These are phyloP conservation scores for Halocynthia roretzi DNA, from an alignment of 23 tunicate genomes.

Conservation along the genomic window DNA sequence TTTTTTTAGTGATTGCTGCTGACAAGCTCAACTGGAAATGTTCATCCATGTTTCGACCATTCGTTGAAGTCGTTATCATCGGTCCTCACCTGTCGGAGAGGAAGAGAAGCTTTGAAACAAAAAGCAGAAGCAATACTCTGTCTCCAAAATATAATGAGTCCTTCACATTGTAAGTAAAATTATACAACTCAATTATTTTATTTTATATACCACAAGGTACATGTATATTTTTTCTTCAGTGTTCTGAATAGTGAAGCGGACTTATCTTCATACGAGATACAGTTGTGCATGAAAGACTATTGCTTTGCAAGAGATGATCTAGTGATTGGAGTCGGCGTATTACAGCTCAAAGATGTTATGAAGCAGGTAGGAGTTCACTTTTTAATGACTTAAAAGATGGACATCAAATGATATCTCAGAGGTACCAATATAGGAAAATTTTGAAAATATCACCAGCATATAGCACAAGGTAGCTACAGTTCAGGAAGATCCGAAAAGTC, in stretches of 20 bases:
- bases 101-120: constrained; percentile 48
- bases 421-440: neutral
- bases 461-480: neutral
- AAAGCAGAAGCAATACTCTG: constrained; percentile 48
- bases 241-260: constrained; percentile 45
- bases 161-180: constrained; percentile 29
- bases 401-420: no score
- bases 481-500: neutral
- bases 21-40: constrained; percentile 59
- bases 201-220: neutral
- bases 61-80: constrained; percentile 80
- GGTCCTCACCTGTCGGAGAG: constrained; percentile 76
- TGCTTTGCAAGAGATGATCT: constrained; percentile 83
- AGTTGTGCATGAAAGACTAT: constrained; percentile 79
- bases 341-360: constrained; percentile 33
- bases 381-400: no score
- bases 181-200: neutral
- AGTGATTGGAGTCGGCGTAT: constrained; percentile 65
- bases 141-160: constrained; percentile 79
- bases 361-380: neutral
- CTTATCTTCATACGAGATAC: constrained; percentile 55
- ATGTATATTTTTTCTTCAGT: constrained; percentile 5
- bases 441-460: neutral
- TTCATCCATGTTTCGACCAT: constrained; percentile 76
- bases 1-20: constrained; percentile 25